These are phyloP conservation scores for Catharus minimus DNA, from an alignment of 2,113 vertebrate species.

Conservation along the genomic window DNA sequence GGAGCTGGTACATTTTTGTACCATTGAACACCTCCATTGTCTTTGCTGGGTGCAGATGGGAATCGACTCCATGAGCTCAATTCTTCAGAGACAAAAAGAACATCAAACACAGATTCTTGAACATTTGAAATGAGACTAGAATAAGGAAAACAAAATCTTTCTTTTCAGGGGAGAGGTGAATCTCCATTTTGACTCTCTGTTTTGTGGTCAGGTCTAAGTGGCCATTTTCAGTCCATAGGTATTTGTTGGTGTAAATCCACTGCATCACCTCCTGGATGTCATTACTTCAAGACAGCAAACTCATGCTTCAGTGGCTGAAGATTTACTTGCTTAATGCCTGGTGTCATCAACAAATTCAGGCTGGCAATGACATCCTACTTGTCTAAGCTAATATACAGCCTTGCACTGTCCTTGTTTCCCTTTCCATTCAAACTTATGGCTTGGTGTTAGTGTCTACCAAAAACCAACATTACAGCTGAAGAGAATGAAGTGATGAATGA, in stretches of 20 bases:
- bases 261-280: not conserved
- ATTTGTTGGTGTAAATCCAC: not conserved
- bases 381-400: not conserved
- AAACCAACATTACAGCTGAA: not conserved
- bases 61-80: fast-evolving
- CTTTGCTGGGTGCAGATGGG: not conserved
- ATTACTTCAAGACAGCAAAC: not conserved
- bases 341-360: conserved; percentile 41
- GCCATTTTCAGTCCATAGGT: not conserved
- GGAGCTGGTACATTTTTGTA: not conserved
- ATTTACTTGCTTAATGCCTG: conserved; percentile 26
- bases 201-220: not conserved
- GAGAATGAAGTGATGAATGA: not conserved
- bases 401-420: not conserved
- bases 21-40: not conserved
- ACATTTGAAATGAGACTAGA: not conserved
- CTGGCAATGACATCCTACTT: conserved; percentile 22
- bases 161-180: not conserved
- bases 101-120: not conserved
- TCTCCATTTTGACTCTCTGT: not conserved
- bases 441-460: not conserved
- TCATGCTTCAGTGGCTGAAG: not conserved
- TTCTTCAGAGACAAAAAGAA: not conserved
- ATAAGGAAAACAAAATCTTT: not conserved
- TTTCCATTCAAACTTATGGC: not conserved